These are phyloP conservation scores for Leucoraja ocellata DNA, from an alignment of 2,797 vertebrate genomes.

Conservation along the genomic window DNA sequence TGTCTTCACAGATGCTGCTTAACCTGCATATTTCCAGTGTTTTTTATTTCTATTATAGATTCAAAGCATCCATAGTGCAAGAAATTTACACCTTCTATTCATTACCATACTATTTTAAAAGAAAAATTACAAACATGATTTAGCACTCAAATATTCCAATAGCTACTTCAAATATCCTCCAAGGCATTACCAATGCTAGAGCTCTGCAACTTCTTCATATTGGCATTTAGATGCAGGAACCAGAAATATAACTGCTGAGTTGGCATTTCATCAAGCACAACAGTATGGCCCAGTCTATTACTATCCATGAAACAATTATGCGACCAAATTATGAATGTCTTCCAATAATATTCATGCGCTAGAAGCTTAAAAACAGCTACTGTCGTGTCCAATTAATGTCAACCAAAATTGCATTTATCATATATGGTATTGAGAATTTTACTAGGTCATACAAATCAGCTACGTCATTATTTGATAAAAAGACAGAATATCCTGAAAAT, in stretches of 20 bases:
- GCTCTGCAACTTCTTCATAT: background rate
- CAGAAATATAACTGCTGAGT: too few relatives aligned
- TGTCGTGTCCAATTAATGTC: background rate
- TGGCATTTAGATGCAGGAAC: background rate
- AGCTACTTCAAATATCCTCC: background rate
- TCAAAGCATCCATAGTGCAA: too few relatives aligned
- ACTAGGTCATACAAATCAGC: background rate
- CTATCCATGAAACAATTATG: background rate
- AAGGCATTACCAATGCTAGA: background rate
- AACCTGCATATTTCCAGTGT: too few relatives aligned
- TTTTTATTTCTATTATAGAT: too few relatives aligned
- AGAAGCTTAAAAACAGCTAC: background rate
- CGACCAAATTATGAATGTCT: background rate
- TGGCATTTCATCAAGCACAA: background rate
- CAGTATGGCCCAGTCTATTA: background rate
- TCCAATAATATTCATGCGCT: background rate
- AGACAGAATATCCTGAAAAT: background rate
- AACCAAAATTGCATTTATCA: background rate
- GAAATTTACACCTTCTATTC: background rate
- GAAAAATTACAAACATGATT: background rate
- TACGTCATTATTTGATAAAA: background rate
- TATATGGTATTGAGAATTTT: background rate
- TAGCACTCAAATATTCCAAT: background rate
- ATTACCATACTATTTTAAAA: background rate
- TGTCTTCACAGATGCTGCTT: too few relatives aligned